A percentile compares a stretch with the other conserved stretches of the same genome.
Evolutionary conservation across 2,797 vertebrate genomes (phyloP).

Genomic region (Oreochromis grahami): DNA sequence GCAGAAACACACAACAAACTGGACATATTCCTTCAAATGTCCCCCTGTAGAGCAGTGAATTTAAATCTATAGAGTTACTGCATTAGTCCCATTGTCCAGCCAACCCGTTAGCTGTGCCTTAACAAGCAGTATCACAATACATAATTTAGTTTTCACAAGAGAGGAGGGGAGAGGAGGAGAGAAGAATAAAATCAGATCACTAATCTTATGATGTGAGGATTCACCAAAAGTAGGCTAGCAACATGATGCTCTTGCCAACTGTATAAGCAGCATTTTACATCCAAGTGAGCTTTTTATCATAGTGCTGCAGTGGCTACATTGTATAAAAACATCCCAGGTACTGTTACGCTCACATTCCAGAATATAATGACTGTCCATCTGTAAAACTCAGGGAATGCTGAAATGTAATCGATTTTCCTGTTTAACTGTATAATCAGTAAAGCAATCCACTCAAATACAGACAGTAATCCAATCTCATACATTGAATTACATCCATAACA

Average conservation of each 20-base stretch:
- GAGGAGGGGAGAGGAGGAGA: background rate
- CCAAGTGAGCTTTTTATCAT: conserved; percentile 21
- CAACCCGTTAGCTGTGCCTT: conserved; percentile 1
- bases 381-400: background rate
- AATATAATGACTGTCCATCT: background rate
- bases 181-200: conserved; percentile 42
- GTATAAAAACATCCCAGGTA: background rate
- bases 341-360: background rate
- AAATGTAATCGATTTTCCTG: background rate
- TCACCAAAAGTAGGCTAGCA: conserved; percentile 34
- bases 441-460: conserved; percentile 5
- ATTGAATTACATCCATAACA: conserved; percentile 1
- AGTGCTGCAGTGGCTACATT: background rate
- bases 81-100: background rate
- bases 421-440: background rate
- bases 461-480: background rate
- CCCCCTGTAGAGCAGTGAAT: background rate
- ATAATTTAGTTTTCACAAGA: conserved; percentile 30
- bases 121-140: conserved; percentile 37
- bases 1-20: background rate
- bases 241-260: conserved; percentile 22
- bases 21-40: background rate
- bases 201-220: conserved; percentile 42
- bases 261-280: conserved; percentile 18
- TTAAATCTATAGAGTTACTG: conserved; percentile 2